Percentiles rank a stretch among this genome's conserved stretches.
Conservation (phyloP, 2,113 vertebrate species). For the Brienomyrus brachyistius region DNA sequence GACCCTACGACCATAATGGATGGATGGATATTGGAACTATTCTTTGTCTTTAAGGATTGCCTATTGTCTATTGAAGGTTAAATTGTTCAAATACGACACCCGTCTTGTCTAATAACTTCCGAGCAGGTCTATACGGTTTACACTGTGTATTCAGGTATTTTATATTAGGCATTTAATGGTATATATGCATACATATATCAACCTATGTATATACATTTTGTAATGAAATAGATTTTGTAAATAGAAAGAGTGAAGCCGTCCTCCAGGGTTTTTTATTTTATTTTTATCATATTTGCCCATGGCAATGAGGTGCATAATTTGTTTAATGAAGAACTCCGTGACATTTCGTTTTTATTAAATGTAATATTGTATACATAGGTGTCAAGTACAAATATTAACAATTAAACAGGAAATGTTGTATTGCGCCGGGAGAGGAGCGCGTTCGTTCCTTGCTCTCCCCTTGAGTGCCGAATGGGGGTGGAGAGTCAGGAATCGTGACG, state of each 20-base stretch:
- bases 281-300: background rate
- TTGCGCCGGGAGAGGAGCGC: background rate
- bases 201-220: background rate
- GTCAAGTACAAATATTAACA: background rate
- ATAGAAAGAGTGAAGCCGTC: background rate
- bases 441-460: background rate
- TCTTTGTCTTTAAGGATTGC: background rate
- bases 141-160: background rate
- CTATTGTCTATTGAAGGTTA: background rate
- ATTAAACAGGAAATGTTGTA: conserved; percentile 4
- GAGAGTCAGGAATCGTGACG: conserved; percentile 30
- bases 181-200: background rate
- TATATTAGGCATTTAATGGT: background rate
- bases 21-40: background rate
- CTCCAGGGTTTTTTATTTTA: background rate
- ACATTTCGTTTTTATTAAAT: background rate
- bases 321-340: background rate
- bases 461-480: conserved; percentile 1
- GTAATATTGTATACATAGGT: background rate
- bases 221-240: background rate
- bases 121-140: background rate
- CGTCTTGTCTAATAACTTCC: background rate
- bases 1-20: background rate
- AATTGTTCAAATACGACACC: background rate
- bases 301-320: background rate